Percentiles rank a stretch among this genome's conserved stretches.
phyloP scores from a whole-genome alignment of 2,797 vertebrate genomes.

The Sebastes trivittatus region DNA sequence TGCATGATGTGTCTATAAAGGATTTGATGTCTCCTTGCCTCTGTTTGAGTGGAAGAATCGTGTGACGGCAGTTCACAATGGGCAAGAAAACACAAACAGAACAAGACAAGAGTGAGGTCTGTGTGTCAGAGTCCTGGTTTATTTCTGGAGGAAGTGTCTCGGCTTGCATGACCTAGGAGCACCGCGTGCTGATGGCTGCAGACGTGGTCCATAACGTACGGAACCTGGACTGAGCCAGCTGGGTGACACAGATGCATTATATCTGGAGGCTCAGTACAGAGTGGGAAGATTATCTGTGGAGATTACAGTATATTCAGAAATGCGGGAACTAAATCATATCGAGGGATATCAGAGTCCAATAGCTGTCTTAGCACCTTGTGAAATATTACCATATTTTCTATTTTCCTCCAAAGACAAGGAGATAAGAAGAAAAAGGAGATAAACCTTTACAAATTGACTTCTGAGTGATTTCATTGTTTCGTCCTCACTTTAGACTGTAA shows the following conservation, averaged over 20 bases:
- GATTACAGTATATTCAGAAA: constrained; percentile 11
- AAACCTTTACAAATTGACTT: neutral
- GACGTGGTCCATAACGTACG: neutral
- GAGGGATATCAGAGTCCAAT: constrained; percentile 6
- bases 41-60: constrained; percentile 58
- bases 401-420: constrained; percentile 4
- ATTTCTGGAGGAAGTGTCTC: constrained; percentile 39
- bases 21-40: constrained; percentile 64
- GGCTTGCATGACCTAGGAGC: constrained; percentile 36
- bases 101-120: constrained; percentile 47
- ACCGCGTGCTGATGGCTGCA: constrained; percentile 26
- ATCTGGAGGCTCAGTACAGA: constrained; percentile 6
- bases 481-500: neutral
- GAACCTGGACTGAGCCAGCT: neutral
- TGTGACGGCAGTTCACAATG: constrained; percentile 25
- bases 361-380: constrained; percentile 11
- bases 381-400: constrained; percentile 29
- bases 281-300: constrained; percentile 6
- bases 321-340: neutral
- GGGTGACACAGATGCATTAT: constrained; percentile 2
- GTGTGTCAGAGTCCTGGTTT: constrained; percentile 56
- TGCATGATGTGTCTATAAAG: constrained; percentile 75
- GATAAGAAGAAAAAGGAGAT: neutral
- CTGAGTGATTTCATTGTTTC: neutral
- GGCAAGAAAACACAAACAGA: constrained; percentile 45